These are phyloP conservation scores for Rhopalosiphum nymphaeae DNA, from an alignment of 2,888 invertebrate species.

Conservation along the genomic window DNA sequence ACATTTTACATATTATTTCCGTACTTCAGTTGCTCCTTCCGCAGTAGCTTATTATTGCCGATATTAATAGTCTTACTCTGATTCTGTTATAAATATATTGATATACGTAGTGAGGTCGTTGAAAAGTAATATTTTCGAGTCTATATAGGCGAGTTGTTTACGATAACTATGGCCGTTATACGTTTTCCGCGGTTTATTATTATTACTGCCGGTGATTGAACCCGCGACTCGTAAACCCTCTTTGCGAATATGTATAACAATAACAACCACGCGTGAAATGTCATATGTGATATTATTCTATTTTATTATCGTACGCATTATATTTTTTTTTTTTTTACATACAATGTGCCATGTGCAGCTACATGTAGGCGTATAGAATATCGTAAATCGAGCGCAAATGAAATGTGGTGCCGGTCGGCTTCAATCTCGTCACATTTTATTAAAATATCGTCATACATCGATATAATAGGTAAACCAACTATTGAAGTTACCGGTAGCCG, in stretches of 20 bases:
- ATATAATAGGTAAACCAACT: background rate
- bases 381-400: background rate
- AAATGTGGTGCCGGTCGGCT: background rate
- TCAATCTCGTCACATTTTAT: background rate
- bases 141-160: background rate
- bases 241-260: background rate
- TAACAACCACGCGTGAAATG: background rate
- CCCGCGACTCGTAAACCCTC: background rate
- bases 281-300: background rate
- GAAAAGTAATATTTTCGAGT: conserved; percentile 2
- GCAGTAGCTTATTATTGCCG: background rate
- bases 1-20: background rate
- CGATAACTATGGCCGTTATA: background rate
- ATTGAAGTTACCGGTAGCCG: conserved; percentile 6
- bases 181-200: background rate
- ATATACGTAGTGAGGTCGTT: background rate
- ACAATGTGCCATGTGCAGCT: background rate
- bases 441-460: background rate
- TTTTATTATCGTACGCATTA: background rate
- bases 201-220: conserved; percentile 8
- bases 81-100: background rate
- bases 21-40: background rate
- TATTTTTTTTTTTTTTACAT: background rate
- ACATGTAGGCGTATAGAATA: background rate
- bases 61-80: background rate